These are phyloP conservation scores for Thalassophryne amazonica DNA, from an alignment of 2,797 vertebrate genomes.

Conservation along the genomic window DNA sequence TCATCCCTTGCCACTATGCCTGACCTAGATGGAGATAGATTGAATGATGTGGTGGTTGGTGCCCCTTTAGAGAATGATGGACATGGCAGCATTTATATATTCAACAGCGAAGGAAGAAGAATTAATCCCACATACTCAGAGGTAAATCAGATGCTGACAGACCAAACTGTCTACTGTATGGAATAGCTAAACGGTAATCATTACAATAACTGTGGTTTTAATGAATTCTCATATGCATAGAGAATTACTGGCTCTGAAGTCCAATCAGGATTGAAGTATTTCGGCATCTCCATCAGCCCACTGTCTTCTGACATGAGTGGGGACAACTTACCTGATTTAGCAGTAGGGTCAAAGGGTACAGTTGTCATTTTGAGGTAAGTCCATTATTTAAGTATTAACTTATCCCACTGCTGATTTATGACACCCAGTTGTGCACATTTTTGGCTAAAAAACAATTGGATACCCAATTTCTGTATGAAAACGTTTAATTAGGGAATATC, in stretches of 20 bases:
- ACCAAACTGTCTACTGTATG: neutral
- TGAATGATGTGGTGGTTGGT: constrained; percentile 75
- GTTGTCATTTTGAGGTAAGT: constrained; percentile 81
- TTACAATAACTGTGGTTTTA: neutral
- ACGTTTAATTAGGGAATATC: too few relatives aligned
- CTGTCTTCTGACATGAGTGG: constrained; percentile 71
- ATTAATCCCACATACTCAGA: constrained; percentile 63
- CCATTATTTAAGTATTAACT: neutral
- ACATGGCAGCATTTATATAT: constrained; percentile 79
- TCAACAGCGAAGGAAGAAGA: constrained; percentile 46
- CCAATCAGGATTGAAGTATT: constrained; percentile 60
- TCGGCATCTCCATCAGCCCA: constrained; percentile 79
- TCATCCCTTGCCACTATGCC: constrained; percentile 68
- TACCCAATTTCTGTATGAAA: too few relatives aligned
- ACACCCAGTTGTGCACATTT: neutral
- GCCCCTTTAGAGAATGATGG: constrained; percentile 77
- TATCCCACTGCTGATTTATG: neutral
- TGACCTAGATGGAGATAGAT: constrained; percentile 70
- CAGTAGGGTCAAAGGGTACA: constrained; percentile 75
- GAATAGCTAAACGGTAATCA: too few relatives aligned
- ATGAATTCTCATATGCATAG: constrained; percentile 33
- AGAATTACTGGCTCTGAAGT: constrained; percentile 68
- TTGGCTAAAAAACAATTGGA: too few relatives aligned
- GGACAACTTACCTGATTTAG: constrained; percentile 78
- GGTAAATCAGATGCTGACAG: constrained; percentile 35